Base-by-base conservation (phyloP, 53 echinoderm and acorn worm species). In the Apostichopus leukothele region DNA sequence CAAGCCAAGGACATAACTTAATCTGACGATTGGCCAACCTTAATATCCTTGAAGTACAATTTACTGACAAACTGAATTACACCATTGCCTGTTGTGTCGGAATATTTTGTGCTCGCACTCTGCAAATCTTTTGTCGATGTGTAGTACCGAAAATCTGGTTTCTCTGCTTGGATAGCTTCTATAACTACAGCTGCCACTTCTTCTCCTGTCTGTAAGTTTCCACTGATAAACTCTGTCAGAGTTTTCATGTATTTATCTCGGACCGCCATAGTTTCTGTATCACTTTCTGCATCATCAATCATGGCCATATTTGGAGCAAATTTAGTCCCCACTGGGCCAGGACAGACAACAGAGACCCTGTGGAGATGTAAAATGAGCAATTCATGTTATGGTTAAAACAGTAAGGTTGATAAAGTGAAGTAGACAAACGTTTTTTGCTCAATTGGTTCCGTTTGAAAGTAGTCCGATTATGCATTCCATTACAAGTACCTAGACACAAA, bases 271-370 rank as follows among this genome's bases (percentile, higher is more conserved):
- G 79, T 79, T 16, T 79, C 79, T 39, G 39, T n/a, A 51, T 79
- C 79, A 79, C 5, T 79, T 53, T 79, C 79, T 19, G 51, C 8
- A 8, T 79, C 14, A 16, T 53, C 79, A 51, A 79, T 19, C 18
- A 79, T 51, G 0, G 19, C n/a, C 54, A 79, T 79, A 7, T 53
- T 79, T 16, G 50, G 50, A 19, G 7, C 51, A 51, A 79, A 79
- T 7, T 79, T 79, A 19, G 79, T 79, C 8, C 53, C 79, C 7
- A 79, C 79, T 79, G 79, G 79, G 19, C 79, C 79, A 52, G 79
- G 79, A 51, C 79, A 79, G 53, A 79, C 51, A 4, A 79, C 0
- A 0, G 79, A 52, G 52, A 79, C 79, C 8, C 79, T 79, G 11
- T 51, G 3, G 52, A 63, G 16, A 63, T 11, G 63, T 0, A 16